Evolutionary conservation across 2,797 vertebrate species (phyloP).

Genomic region (Eurystomus glaucurus): DNA sequence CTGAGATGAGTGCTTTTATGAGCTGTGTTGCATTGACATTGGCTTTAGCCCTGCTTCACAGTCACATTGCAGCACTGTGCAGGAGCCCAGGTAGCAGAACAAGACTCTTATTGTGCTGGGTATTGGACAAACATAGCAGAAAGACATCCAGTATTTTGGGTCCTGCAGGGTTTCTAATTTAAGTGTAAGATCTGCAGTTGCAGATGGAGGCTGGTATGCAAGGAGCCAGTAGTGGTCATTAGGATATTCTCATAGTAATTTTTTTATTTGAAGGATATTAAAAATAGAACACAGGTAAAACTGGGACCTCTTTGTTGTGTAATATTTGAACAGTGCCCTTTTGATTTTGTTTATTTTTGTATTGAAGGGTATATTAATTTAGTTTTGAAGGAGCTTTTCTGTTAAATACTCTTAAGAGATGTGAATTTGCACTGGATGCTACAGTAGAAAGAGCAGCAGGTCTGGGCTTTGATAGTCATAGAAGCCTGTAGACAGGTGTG

Average conservation of each 20-base stretch:
- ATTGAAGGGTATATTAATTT: not conserved
- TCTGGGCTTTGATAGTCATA: not conserved
- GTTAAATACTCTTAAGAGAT: not conserved
- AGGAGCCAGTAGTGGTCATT: not conserved
- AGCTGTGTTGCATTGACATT: fast-evolving
- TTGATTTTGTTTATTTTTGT: not conserved
- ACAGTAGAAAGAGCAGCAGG: not conserved
- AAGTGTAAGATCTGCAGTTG: not conserved
- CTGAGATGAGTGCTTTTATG: fast-evolving
- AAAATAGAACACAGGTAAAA: not conserved
- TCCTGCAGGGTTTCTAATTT: not conserved
- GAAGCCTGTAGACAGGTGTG: not conserved
- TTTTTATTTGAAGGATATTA: not conserved
- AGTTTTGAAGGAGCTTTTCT: not conserved
- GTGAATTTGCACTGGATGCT: not conserved
- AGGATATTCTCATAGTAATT: not conserved
- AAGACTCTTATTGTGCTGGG: not conserved
- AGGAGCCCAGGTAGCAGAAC: not conserved
- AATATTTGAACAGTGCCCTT: not conserved
- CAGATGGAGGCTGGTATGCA: not conserved
- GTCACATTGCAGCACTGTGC: not conserved
- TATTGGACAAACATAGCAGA: not conserved
- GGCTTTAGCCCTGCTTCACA: not conserved
- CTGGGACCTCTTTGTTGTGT: not conserved
- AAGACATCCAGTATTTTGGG: not conserved